Evolutionary conservation across 2,797 vertebrate species (phyloP).

Genomic region (Columba guinea): DNA sequence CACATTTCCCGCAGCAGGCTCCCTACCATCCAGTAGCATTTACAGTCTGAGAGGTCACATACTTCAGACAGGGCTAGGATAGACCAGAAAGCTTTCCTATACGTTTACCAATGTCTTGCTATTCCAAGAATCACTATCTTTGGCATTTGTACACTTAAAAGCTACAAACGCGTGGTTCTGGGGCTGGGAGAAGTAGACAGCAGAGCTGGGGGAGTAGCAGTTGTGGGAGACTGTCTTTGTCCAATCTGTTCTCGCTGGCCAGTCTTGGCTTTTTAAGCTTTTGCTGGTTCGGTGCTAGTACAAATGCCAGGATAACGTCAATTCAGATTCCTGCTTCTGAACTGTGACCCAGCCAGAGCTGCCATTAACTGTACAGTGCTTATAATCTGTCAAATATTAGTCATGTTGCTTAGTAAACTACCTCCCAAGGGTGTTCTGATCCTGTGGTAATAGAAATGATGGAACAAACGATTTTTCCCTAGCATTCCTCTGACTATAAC

Average conservation of each 20-base stretch:
- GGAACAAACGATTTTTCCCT: neutral
- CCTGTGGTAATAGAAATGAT: neutral
- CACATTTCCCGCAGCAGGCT: neutral
- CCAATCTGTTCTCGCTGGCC: neutral
- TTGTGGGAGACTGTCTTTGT: neutral
- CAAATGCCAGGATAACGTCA: neutral
- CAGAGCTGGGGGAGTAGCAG: neutral
- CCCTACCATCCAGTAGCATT: neutral
- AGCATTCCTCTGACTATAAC: neutral
- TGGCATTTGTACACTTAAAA: neutral
- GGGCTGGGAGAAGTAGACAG: neutral
- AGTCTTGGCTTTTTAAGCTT: neutral
- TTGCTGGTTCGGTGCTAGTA: neutral
- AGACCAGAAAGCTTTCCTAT: neutral
- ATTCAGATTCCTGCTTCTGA: conserved; percentile 19
- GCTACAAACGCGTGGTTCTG: neutral
- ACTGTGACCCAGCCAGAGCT: neutral
- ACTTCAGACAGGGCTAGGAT: neutral
- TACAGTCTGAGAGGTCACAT: neutral
- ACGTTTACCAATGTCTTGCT: neutral
- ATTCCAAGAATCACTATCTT: neutral
- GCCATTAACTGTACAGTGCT: neutral
- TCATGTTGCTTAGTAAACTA: neutral
- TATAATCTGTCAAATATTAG: conserved; percentile 25
- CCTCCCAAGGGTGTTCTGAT: neutral